These are phyloP conservation scores for Numida meleagris DNA, from an alignment of 2,113 vertebrate species.

Conservation along the genomic window DNA sequence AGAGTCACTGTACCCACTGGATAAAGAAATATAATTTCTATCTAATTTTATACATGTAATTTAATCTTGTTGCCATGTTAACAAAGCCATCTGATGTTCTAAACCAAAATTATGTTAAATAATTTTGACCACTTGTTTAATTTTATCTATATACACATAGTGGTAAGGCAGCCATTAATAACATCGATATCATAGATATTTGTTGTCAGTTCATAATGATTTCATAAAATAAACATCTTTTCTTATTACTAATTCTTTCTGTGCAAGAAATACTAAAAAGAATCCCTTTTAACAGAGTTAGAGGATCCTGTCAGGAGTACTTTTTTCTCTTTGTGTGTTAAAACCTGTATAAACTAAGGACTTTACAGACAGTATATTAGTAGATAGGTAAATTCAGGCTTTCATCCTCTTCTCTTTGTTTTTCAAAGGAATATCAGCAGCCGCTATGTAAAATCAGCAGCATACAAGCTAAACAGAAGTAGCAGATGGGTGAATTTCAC, in stretches of 20 bases:
- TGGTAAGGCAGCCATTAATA: background rate
- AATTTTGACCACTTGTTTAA: background rate
- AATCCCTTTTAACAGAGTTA: background rate
- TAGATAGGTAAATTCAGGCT: conserved; percentile 28
- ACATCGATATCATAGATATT: background rate
- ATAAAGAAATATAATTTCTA: background rate
- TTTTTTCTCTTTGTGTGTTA: background rate
- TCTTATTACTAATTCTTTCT: background rate
- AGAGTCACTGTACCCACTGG: background rate
- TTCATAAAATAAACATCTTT: background rate
- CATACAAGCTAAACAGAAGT: conserved; percentile 50
- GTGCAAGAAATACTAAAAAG: background rate
- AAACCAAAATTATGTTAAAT: background rate
- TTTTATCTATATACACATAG: background rate
- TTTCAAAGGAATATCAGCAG: conserved; percentile 26
- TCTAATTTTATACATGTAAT: background rate
- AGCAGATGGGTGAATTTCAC: conserved; percentile 65
- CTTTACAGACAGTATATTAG: background rate
- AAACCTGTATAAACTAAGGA: background rate
- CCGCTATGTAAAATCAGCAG: conserved; percentile 44
- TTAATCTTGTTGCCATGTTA: background rate
- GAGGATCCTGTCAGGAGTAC: background rate
- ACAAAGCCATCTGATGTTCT: background rate
- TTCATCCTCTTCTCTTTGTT: conserved; percentile 26
- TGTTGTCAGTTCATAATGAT: background rate